Percentiles rank a stretch among this genome's conserved stretches.
Conservation (phyloP, 2,888 invertebrate genomes). For the Caradrina clavipalpis region DNA sequence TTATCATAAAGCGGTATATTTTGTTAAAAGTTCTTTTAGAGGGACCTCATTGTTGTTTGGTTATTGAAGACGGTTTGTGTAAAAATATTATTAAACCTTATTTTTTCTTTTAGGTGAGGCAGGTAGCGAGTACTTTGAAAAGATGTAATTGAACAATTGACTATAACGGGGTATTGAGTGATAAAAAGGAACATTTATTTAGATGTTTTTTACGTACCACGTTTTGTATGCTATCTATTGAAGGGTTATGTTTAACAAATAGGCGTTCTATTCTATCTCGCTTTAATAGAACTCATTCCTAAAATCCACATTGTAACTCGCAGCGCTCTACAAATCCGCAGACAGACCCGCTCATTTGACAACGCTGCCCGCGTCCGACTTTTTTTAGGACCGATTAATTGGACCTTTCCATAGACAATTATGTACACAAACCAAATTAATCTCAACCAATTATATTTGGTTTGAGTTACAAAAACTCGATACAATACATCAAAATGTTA, state of each 20-base stretch:
- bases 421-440: too few relatives aligned
- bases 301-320: slow-evolving; percentile 12
- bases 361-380: too few relatives aligned
- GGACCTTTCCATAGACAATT: too few relatives aligned
- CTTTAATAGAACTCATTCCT: background rate
- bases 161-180: background rate
- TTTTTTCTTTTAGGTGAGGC: background rate
- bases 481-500: too few relatives aligned
- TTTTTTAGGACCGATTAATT: too few relatives aligned
- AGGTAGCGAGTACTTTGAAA: background rate
- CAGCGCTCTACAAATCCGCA: slow-evolving; percentile 15
- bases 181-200: background rate
- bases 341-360: slow-evolving; percentile 12
- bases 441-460: too few relatives aligned
- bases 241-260: background rate
- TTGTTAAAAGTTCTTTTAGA: slow-evolving; percentile 15
- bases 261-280: too few relatives aligned
- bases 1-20: slow-evolving; percentile 26
- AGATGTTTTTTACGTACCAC: background rate
- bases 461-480: too few relatives aligned
- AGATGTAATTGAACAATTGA: background rate
- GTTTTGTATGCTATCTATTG: too few relatives aligned
- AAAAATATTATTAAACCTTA: background rate
- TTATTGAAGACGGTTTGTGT: slow-evolving; percentile 6
- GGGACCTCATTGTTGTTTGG: background rate